Conservation (phyloP, 2,888 invertebrate genomes). For the Agonopterix subpropinquella region DNA sequence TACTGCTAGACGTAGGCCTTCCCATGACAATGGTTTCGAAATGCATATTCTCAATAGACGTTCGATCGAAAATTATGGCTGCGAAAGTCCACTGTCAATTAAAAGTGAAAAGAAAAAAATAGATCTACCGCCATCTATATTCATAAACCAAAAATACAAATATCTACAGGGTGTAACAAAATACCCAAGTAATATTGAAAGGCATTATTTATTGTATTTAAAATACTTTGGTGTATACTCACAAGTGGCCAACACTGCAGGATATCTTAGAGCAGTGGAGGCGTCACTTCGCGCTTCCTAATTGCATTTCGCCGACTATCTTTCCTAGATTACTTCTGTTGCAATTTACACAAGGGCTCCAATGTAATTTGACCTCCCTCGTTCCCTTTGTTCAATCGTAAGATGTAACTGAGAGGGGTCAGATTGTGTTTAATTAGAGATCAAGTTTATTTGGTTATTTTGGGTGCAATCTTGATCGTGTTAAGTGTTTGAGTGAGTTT, state of each 20-base stretch:
- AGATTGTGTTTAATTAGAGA: constrained; percentile 18
- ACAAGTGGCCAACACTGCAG: constrained; percentile 9
- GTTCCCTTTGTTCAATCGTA: constrained; percentile 10
- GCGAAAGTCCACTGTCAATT: no score
- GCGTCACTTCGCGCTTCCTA: constrained; percentile 35
- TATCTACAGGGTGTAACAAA: no score
- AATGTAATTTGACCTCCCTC: constrained; percentile 21
- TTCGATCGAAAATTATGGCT: no score
- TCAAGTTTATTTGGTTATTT: constrained; percentile 18
- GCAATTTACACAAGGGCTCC: constrained; percentile 30
- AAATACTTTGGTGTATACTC: not conserved
- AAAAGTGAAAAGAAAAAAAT: no score
- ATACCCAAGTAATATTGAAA: no score
- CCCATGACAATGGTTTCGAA: no score
- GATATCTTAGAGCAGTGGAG: constrained; percentile 22
- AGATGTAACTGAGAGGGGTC: constrained; percentile 10
- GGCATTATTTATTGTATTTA: no score
- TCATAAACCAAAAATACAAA: no score
- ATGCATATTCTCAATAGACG: no score
- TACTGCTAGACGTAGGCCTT: no score
- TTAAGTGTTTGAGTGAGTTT: constrained; percentile 16
- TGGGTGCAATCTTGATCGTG: constrained; percentile 18
- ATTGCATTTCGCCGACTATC: constrained; percentile 39
- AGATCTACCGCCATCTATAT: no score
- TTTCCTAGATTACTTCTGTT: constrained; percentile 37